phyloP scores from a whole-genome alignment of 2,797 vertebrate species.

The Chaetophractus vellerosus region DNA sequence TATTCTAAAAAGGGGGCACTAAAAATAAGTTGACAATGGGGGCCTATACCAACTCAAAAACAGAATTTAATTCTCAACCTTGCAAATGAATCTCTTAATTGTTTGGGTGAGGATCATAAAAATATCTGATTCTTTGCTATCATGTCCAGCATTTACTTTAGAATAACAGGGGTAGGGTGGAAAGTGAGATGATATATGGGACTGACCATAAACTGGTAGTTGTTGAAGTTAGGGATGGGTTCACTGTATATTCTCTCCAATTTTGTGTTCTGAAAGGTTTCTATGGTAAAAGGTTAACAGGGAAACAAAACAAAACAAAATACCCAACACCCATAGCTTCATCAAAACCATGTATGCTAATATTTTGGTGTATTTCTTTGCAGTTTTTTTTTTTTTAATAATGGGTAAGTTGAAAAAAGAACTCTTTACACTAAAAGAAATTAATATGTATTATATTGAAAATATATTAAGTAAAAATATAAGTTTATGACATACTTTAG shows the following conservation, averaged over 20 bases:
- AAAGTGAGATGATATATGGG: not conserved
- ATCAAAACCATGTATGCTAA: constrained; percentile 8
- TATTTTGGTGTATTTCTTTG: constrained; percentile 2
- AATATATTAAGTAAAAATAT: not conserved
- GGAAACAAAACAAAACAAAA: not conserved
- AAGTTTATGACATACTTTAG: not conserved
- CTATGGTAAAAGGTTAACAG: not conserved
- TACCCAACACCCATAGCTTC: not conserved
- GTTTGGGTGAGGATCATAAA: not conserved
- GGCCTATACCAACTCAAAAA: not conserved
- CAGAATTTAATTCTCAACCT: not conserved
- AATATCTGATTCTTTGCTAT: not conserved
- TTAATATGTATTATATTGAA: not conserved
- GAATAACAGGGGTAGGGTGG: not conserved
- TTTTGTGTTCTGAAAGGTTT: not conserved
- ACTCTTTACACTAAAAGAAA: not conserved
- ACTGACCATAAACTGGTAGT: not conserved
- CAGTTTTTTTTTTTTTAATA: not conserved
- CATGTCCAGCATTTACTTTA: not conserved
- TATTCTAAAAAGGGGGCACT: not conserved
- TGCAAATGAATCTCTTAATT: not conserved
- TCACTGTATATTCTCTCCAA: not conserved
- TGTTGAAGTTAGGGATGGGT: not conserved
- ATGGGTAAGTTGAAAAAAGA: not conserved
- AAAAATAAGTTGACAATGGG: not conserved